Evolutionary conservation across 1,140 invertebrate species (phyloP).

Genomic region (Drosophila micromelanica): DNA sequence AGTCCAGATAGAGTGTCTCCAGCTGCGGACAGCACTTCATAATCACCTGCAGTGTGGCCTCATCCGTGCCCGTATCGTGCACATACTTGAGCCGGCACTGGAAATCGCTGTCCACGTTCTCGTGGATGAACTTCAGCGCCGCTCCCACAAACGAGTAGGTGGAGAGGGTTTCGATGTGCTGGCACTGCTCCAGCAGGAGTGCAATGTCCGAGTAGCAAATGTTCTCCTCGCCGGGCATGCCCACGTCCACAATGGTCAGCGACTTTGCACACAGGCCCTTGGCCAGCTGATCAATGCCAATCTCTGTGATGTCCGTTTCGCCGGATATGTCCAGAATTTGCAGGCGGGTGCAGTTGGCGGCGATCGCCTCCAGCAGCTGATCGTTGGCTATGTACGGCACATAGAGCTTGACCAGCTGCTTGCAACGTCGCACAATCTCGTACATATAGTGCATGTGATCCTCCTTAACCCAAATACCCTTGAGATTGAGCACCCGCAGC

Average conservation of each 20-base stretch:
- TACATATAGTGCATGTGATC: constrained; percentile 87
- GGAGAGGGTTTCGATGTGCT: constrained; percentile 87
- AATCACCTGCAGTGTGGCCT: constrained; percentile 86
- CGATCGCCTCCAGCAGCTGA: constrained; percentile 87
- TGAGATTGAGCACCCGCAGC: constrained; percentile 87
- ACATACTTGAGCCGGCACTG: constrained; percentile 87
- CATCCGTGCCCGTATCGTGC: constrained; percentile 87
- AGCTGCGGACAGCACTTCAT: constrained; percentile 86
- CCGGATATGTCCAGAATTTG: constrained; percentile 88
- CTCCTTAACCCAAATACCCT: constrained; percentile 89
- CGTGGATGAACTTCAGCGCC: constrained; percentile 86
- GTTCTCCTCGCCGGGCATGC: constrained; percentile 88
- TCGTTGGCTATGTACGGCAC: constrained; percentile 89
- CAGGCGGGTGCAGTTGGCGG: constrained; percentile 86
- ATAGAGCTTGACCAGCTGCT: constrained; percentile 86
- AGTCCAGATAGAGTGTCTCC: constrained; percentile 87
- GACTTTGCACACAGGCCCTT: constrained; percentile 85
- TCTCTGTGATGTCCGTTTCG: constrained; percentile 87
- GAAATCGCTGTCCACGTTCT: constrained; percentile 85
- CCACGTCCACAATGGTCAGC: constrained; percentile 87
- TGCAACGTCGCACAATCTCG: constrained; percentile 86
- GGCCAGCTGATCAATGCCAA: constrained; percentile 86
- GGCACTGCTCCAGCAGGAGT: constrained; percentile 86
- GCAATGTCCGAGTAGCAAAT: constrained; percentile 87
- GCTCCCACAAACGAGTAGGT: constrained; percentile 88